These are phyloP conservation scores for Adelges cooleyi DNA, from an alignment of 1,140 invertebrate genomes.

Conservation along the genomic window DNA sequence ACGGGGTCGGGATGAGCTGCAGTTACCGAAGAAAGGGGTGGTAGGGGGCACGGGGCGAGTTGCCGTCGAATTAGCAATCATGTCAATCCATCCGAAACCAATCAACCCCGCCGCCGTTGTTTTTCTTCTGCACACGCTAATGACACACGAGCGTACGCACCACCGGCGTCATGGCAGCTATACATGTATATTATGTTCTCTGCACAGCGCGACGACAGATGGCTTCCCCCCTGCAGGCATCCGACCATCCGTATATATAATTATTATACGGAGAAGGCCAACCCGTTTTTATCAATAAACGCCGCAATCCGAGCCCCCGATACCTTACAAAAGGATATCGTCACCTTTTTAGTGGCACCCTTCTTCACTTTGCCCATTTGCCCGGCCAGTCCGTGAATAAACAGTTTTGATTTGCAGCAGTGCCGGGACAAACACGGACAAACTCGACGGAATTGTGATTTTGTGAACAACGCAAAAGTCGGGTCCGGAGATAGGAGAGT, in stretches of 20 bases:
- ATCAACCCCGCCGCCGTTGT: conserved; percentile 25
- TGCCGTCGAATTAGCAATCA: conserved; percentile 25
- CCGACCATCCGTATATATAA: not conserved
- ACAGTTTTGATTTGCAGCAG: too few species aligned
- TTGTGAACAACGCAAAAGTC: not conserved
- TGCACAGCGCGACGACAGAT: conserved; percentile 7
- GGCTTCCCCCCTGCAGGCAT: conserved; percentile 1
- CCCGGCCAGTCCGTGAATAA: too few species aligned
- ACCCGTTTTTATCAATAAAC: not conserved
- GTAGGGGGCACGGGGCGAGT: too few species aligned
- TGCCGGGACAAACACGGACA: too few species aligned
- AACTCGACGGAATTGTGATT: too few species aligned
- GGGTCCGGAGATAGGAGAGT: not conserved
- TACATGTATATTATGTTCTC: too few species aligned
- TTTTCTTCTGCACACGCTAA: conserved; percentile 1
- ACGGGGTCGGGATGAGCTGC: not conserved
- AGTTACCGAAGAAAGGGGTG: too few species aligned
- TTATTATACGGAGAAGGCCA: not conserved
- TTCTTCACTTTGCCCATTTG: too few species aligned
- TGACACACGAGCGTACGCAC: not conserved
- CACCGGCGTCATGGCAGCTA: not conserved
- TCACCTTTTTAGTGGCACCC: too few species aligned
- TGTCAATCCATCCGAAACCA: conserved; percentile 28
- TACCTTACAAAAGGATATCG: too few species aligned
- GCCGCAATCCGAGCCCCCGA: not conserved